Conservation (phyloP, 2,113 vertebrate species). For the Oncorhynchus nerka region DNA sequence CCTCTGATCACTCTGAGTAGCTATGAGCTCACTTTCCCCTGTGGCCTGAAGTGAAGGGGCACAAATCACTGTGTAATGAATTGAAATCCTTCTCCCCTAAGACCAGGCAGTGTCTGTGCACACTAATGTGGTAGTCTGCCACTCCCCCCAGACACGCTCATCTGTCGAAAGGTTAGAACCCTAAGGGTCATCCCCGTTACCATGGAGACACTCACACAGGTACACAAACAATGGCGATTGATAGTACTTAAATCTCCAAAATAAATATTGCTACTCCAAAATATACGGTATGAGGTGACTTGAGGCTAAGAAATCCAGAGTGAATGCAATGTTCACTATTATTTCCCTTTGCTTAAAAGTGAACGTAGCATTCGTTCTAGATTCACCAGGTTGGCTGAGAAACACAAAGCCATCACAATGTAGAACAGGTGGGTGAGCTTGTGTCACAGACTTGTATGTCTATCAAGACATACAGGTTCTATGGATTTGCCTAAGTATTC, state of each 20-base stretch:
- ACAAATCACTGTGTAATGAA: conserved; percentile 41
- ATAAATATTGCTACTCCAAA: no score
- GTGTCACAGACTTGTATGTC: neutral
- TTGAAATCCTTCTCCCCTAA: conserved; percentile 36
- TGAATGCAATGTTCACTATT: no score
- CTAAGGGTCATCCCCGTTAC: conserved; percentile 24
- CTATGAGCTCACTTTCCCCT: conserved; percentile 3
- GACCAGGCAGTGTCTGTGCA: conserved; percentile 16
- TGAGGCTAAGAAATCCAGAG: no score
- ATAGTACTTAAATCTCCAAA: no score
- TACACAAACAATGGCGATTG: no score
- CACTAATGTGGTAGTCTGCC: conserved; percentile 20
- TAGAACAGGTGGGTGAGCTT: no score
- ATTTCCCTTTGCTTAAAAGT: no score
- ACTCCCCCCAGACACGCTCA: conserved; percentile 16
- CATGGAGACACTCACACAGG: conserved; percentile 32
- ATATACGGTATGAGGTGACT: no score
- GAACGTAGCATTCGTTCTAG: no score
- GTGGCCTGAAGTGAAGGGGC: neutral
- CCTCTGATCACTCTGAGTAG: conserved; percentile 16
- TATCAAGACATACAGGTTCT: conserved; percentile 50
- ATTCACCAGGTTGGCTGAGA: no score
- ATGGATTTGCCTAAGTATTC: conserved; percentile 43
- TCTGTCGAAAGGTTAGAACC: conserved; percentile 18
- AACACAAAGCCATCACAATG: no score